phyloP scores from a whole-genome alignment of 2,888 invertebrate genomes.

The Chironomus riparius region DNA sequence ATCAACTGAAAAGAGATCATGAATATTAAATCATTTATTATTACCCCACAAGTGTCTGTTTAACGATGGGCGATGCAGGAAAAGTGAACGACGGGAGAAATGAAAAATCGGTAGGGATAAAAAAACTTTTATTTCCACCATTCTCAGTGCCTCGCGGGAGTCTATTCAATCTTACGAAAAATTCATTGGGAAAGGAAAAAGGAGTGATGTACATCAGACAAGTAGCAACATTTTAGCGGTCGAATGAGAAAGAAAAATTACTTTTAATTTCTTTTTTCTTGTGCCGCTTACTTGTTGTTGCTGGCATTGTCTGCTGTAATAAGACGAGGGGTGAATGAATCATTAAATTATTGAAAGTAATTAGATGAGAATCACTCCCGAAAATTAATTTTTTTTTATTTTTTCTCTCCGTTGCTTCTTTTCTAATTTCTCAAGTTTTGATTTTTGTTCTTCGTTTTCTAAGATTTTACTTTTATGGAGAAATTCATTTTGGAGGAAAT shows the following conservation, averaged over 20 bases:
- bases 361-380: constrained; percentile 5
- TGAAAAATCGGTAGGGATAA: not conserved
- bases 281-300: no score
- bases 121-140: not conserved
- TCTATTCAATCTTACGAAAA: no score
- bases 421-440: not conserved
- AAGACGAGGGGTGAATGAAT: not conserved
- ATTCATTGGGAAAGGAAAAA: no score
- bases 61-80: not conserved
- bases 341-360: constrained; percentile 7
- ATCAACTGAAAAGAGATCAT: not conserved
- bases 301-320: no score
- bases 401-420: not conserved
- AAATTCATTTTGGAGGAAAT: no score
- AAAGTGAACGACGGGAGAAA: not conserved
- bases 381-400: constrained; percentile 7
- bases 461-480: not conserved
- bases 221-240: no score
- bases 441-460: not conserved
- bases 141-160: no score
- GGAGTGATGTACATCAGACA: no score
- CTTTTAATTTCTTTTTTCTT: no score
- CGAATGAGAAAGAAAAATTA: no score
- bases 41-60: constrained; percentile 3
- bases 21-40: constrained; percentile 12